Evolutionary conservation across 2,797 vertebrate genomes (phyloP), one percentile per base, ranked within the genome.

Genomic region (Agapornis canus): DNA sequence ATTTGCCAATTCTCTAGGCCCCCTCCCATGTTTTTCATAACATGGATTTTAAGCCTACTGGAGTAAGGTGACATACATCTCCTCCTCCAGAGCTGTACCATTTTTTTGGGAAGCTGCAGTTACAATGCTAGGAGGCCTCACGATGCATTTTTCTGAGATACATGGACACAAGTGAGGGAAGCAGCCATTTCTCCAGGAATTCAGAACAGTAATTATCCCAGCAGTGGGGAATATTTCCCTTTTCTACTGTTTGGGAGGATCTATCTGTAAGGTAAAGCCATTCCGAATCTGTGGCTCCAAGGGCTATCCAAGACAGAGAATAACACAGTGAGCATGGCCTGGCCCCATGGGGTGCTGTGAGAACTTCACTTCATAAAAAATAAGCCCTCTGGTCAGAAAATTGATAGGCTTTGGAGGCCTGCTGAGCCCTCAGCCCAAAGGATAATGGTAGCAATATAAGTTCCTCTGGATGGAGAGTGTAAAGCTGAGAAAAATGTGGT

Each of bases 281-380:
- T 23, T 90, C 83, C 26, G 29, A 90, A 59, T 86, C 63, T 70
- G 43, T 71, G 87, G 66, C 85, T 92, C 80, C 77, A 79, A 94
- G 63, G 73, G 87, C 77, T 75, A 52, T 77, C 87, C 89, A 86
- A 76, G 77, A 75, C n/a, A 0, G 56, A 83, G 51, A 60, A 88
- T 80, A 94, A 93, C 64, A 82, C 73, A 80, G 51, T 29, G 73
- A 94, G 59, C 5, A 2, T 57, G 85, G 80, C 82, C 85, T 37
- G 40, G 80, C 91, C 91, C 87, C 35, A 31, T 80, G 85, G 80
- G 95, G 92, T 86, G 80, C 76, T 94, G 70, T 66, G 95, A 96
- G 94, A 96, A 94, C 70, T 95, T 95, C 65, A 85, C 92, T 95
- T 96, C 95, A 96, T 94, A 96, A 92, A 96, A 97, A 90, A 92